Conservation (phyloP, 2,797 vertebrate species). For the Fistularia commersonii region DNA sequence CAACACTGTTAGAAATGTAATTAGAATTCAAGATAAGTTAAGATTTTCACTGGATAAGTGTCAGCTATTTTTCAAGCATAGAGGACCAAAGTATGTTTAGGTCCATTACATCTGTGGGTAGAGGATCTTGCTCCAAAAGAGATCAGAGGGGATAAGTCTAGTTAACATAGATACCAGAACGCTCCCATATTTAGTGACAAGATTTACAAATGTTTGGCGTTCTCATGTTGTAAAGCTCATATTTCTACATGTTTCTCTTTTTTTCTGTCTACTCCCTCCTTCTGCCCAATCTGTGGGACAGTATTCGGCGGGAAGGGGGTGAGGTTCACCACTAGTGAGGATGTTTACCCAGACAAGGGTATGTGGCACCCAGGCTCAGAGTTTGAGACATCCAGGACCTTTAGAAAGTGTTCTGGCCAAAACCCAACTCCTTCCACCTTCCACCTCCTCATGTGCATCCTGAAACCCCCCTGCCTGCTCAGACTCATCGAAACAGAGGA, state of each 20-base stretch:
- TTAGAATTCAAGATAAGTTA: slow-evolving; percentile 35
- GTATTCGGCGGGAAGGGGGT: slow-evolving; percentile 98
- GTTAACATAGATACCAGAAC: too few relatives aligned
- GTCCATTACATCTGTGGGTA: neutral
- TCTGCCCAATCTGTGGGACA: slow-evolving; percentile 76
- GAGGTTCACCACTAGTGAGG: slow-evolving; percentile 99
- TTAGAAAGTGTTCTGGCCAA: slow-evolving; percentile 52
- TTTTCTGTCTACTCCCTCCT: slow-evolving; percentile 52
- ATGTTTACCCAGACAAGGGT: slow-evolving; percentile 99
- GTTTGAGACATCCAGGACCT: slow-evolving; percentile 55
- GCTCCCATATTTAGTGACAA: slow-evolving; percentile 5
- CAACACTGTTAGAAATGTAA: slow-evolving; percentile 31
- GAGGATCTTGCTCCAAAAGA: too few relatives aligned
- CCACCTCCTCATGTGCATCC: slow-evolving; percentile 57
- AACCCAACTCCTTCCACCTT: slow-evolving; percentile 50
- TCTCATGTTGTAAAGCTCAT: slow-evolving; percentile 50
- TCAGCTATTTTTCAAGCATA: too few relatives aligned
- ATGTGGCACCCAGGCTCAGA: slow-evolving; percentile 75
- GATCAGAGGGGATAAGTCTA: too few relatives aligned
- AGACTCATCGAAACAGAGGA: slow-evolving; percentile 56
- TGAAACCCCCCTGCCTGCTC: slow-evolving; percentile 60
- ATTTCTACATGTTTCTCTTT: slow-evolving; percentile 59
- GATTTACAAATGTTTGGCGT: slow-evolving; percentile 35
- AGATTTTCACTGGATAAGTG: neutral
- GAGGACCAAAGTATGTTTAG: slow-evolving; percentile 7